Evolutionary conservation across 64 coral and sea anemone species (phyloP).

Genomic region (Astreopora myriophthalma): DNA sequence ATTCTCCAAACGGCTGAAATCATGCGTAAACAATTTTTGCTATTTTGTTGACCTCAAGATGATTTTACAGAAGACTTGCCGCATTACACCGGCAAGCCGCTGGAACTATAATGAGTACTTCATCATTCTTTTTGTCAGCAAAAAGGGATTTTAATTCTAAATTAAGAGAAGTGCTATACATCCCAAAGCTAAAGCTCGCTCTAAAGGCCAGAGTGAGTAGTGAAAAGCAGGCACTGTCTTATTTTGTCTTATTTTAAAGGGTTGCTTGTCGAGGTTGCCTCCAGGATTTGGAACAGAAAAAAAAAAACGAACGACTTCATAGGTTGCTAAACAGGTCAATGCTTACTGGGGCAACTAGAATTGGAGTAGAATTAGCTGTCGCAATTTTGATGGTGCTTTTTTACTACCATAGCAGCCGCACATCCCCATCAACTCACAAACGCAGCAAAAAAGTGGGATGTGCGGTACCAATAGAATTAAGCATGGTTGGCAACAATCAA

Average conservation of each 20-base stretch:
- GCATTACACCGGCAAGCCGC: too few species aligned
- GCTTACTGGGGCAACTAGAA: neutral
- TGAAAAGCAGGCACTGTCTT: neutral
- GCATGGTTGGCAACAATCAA: neutral
- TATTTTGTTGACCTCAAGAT: neutral
- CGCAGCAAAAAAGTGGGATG: neutral
- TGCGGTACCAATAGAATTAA: neutral
- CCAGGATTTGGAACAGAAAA: slow-evolving; percentile 43
- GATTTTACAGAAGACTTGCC: too few species aligned
- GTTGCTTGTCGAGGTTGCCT: slow-evolving; percentile 13
- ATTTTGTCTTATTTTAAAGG: slow-evolving; percentile 30
- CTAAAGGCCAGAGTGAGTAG: neutral
- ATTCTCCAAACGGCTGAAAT: too few species aligned
- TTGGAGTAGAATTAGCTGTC: neutral
- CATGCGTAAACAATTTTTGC: too few species aligned
- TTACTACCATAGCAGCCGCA: neutral
- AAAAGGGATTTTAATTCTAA: too few species aligned
- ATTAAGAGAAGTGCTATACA: neutral
- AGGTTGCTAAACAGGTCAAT: slow-evolving; percentile 37
- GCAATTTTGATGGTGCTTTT: neutral
- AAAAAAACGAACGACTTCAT: slow-evolving; percentile 38
- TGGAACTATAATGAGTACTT: too few species aligned
- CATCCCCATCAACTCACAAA: neutral
- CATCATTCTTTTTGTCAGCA: too few species aligned
- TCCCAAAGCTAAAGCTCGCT: neutral